phyloP scores from a whole-genome alignment of 2,888 invertebrate species.

The Lacanobia oleracea region DNA sequence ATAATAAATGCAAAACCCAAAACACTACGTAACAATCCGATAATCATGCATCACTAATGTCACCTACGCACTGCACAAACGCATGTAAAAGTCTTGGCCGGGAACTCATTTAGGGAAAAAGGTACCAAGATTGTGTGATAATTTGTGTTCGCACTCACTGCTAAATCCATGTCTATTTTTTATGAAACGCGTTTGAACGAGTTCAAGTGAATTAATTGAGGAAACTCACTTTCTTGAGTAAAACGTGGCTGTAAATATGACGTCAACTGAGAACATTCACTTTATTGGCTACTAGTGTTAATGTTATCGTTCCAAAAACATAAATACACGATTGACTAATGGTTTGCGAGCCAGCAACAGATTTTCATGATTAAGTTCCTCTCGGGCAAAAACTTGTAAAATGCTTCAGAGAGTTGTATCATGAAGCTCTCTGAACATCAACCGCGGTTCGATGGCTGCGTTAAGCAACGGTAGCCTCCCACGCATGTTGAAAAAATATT shows the following conservation, averaged over 20 bases:
- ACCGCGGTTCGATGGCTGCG: no score
- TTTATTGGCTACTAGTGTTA: neutral
- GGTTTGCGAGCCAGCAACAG: no score
- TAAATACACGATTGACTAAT: neutral
- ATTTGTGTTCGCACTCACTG: neutral
- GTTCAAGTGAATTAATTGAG: neutral
- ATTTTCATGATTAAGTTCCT: no score
- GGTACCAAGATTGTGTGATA: neutral
- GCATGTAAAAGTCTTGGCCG: neutral
- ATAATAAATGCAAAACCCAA: slow-evolving; percentile 17
- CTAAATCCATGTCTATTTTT: neutral
- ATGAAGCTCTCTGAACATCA: no score
- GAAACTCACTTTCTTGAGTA: neutral
- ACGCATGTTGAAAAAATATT: no score
- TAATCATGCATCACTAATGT: slow-evolving; percentile 30
- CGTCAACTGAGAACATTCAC: neutral
- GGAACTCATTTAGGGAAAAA: slow-evolving; percentile 20
- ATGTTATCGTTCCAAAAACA: neutral
- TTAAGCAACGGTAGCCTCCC: no score
- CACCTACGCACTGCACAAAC: slow-evolving; percentile 16
- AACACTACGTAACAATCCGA: slow-evolving; percentile 6
- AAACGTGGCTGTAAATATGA: neutral
- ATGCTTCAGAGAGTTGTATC: no score
- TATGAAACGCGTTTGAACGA: neutral
- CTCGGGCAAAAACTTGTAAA: no score